Evolutionary conservation across 1,140 invertebrate species (phyloP), one percentile per base, ranked within the genome.

Genomic region (Drosophila willistoni): DNA sequence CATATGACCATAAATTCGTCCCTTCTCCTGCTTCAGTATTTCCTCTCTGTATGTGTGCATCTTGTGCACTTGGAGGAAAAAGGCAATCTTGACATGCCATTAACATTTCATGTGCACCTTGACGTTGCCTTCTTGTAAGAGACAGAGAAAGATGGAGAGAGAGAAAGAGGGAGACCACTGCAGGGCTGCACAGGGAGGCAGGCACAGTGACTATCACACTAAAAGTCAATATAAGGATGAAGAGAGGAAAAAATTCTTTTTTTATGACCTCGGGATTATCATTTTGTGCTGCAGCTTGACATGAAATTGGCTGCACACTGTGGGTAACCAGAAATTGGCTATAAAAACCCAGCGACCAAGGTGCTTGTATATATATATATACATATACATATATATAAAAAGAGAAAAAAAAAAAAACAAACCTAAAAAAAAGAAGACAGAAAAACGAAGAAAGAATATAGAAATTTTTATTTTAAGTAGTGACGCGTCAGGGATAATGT

Each of bases 391-490:
- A 7, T 25, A 25, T 61, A 10, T 22, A 66, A 44, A 57, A 64
- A 41, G 4, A 17, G 9, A 47, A 47, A 47, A 9, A 19, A 19
- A 14, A 14, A 42, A 5, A 17, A 19, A 19, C 7, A 51, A 22
- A 6, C 3, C 17, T 12, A 51, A 51, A 19, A 19, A 10, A 12
- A 12, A 4, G 2, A 19, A 19, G 12, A 22, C 12, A 47, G 7
- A 39, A 59, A 63, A 67, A 83, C 71, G 68, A 79, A 87, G 77
- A 87, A 80, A 87, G 87, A 83, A 89, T 83, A 86, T 90, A 90
- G 81, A 89, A 90, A 85, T 84, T 90, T 90, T 90, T 89, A 89
- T 89, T 89, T 87, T 89, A 90, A 89, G 84, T 89, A 89, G 84
- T 90, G 84, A 89, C 84, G 84, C 84, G 84, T 89, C 84, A 81